A percentile compares a stretch with the other conserved stretches of the same genome.
phyloP scores from a whole-genome alignment of 1,140 invertebrate genomes.

The Drosophila varians region DNA sequence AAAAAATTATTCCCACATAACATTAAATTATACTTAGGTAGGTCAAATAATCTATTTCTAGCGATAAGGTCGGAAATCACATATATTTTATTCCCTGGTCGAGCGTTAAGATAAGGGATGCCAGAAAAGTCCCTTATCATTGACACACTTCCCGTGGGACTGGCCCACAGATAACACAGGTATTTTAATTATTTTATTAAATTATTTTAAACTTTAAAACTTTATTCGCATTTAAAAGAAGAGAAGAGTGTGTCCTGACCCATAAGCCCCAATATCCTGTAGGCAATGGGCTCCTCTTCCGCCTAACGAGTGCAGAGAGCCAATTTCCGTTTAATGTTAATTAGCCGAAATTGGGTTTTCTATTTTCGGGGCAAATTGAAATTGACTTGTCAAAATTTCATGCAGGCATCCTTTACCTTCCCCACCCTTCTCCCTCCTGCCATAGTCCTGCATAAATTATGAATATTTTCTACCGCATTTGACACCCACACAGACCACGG shows the following conservation, averaged over 20 bases:
- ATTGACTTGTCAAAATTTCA: conserved; percentile 49
- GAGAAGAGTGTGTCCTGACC: not conserved
- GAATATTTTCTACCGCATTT: conserved; percentile 45
- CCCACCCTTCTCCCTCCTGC: not conserved
- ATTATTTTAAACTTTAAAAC: not conserved
- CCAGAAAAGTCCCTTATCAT: conserved; percentile 12
- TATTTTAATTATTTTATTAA: conserved; percentile 7
- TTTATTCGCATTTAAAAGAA: not conserved
- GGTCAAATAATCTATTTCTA: conserved; percentile 9
- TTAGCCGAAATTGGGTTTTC: conserved; percentile 22
- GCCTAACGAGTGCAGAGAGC: not conserved
- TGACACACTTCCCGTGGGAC: not conserved
- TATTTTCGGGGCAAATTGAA: conserved; percentile 37
- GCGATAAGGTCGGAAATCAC: conserved; percentile 5
- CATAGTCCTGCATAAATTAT: conserved; percentile 71
- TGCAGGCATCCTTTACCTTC: conserved; percentile 1
- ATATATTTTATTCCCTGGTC: not conserved
- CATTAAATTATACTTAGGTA: not conserved
- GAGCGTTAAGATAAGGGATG: conserved; percentile 12
- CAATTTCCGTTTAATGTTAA: conserved; percentile 26
- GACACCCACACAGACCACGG: conserved; percentile 49
- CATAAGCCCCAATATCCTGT: not conserved
- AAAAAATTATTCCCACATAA: not conserved
- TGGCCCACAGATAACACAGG: not conserved
- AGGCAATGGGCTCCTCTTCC: not conserved